Base-by-base conservation (phyloP, 2,797 vertebrate species). In the Muraenolepis orangiensis region DNA sequence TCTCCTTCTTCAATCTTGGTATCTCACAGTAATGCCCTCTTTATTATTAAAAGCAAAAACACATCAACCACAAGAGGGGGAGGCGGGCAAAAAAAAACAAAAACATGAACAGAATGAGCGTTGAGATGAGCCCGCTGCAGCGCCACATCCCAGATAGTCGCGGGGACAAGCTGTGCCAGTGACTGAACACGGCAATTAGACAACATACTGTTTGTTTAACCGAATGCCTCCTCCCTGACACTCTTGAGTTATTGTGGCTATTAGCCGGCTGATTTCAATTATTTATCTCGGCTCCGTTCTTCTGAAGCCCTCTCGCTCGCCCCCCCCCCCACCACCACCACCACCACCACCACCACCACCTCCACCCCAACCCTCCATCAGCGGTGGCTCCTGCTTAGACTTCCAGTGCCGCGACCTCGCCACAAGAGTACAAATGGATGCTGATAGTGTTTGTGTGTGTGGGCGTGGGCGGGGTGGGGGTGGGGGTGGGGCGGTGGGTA, bases 181-280 rank as follows among this genome's bases (percentile, higher is more conserved):
- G 95, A 96, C 95, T 95, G 95, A 96, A 91, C 94, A 91, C 92
- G 87, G 93, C 95, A 96, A 95, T 96, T 95, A 96, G 93, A 95
- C 89, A 90, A 93, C 94, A 95, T 94, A 95, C 95, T 96, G 95
- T 96, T 97, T 94, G 94, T 94, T 93, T 94, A 95, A 94, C 94
- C 93, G 94, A 95, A 94, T 90, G 91, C 90, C 96, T 94, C 92
- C 93, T 89, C 91, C 81, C 90, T 92, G 95, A 95, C 95, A 93
- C 92, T 92, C 88, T 91, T 96, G 95, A 96, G 94, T 96, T 96
- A 96, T 96, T 90, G 92, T 91, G 91, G 94, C 95, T 94, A 96
- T 97, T 96, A 97, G 93, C 91, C 81, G 90, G 85, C 93, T 95
- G 93, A 96, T 95, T 93, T 95, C 90, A 88, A 94, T 94, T 95